Base-by-base conservation (phyloP, 1,140 invertebrate genomes). In the Plutomurus gul region DNA sequence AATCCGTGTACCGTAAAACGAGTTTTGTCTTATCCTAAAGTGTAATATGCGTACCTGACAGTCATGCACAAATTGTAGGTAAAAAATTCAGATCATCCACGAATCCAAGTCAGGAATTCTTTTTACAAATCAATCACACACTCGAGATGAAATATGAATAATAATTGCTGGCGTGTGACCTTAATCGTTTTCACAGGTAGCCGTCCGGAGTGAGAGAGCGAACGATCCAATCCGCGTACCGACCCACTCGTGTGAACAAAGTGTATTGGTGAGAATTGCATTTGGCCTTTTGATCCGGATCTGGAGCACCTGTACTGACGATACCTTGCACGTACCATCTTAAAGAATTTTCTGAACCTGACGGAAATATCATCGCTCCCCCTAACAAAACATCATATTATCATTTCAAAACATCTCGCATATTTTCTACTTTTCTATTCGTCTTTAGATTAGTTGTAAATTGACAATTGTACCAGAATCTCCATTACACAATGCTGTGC, bases 311-410 rank as follows among this genome's bases (percentile, higher is more conserved):
- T 13, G 78, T 56, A 65, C 81, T 82, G 3, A 82, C 75, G 30
- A 75, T 70, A 3, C 82, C 83, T 78, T 82, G 83, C 11, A 84
- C 16, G 36, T 77, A 83, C 82, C 82, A 83, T 37, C 49, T 70
- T 4, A 27, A 75, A 4, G 72, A 36, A 13, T 51, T 49, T 2
- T 33, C 30, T 25, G 73, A 49, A 16, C 71, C 47, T 7, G 75
- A 40, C 1, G 60, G 47, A 70, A 84, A 84, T 56, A 71, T 77
- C 78, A 82, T 81, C 8, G 78, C 83, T 25, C 73, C 73, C n/a
- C 83, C 83, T 72, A 73, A 6, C 1, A 47, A 47, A 16, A 6
- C n/a, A n/a, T n/a, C n/a, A n/a, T n/a, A n/a, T n/a, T n/a, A n/a
- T 27, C 13, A 5, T 65, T n/a, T 43, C 7, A 3, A 60, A 33